Base-by-base conservation (phyloP, 1,140 invertebrate genomes). In the Cotesia typhae region DNA sequence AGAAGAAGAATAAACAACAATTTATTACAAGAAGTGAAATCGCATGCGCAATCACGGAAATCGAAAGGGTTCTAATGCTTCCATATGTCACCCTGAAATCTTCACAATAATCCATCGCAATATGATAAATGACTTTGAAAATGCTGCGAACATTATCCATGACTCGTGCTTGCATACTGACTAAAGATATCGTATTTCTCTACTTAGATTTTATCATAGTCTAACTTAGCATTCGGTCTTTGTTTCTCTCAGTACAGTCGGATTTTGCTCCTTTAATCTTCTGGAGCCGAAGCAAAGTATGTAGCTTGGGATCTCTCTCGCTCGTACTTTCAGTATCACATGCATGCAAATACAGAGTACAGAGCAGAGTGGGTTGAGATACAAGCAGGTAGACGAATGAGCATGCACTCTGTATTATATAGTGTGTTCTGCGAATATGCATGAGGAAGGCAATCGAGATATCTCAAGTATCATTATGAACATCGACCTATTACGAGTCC, bases 141-240 rank as follows among this genome's bases (percentile, higher is more conserved):
- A 60, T 60, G 59, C 9, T 60, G 28, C 14, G 14, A 35, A 60
- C 20, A 35, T 28, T 35, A 60, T 60, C 17, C 59, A 9, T 36
- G 28, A 60, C 59, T 60, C 59, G 59, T 60, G 59, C 59, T 28
- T 36, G 20, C 14, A 60, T 60, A 60, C 59, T 9, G 20, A 36
- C n/a, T 60, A 28, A 28, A 60, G 59, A 60, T 60, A 60, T 60
- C 59, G 59, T 20, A 28, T 60, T 60, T 60, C 59, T 60, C 28
- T 57, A 3, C 55, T 60, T 28, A 60, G 59, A 60, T 36, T 20
- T 9, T 10, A 35, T 35, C 59, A 9, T 60, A 28, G n/a, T 17
- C 17, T 55, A n/a, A 17, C 53, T 55, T 28, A 28, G 28, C 28
- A 28, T n/a, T 55, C 12, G n/a, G 4, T 55, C 53, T 55, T n/a